Evolutionary conservation across 1,140 invertebrate genomes (phyloP).

Genomic region (Drosophila parabipectinata): DNA sequence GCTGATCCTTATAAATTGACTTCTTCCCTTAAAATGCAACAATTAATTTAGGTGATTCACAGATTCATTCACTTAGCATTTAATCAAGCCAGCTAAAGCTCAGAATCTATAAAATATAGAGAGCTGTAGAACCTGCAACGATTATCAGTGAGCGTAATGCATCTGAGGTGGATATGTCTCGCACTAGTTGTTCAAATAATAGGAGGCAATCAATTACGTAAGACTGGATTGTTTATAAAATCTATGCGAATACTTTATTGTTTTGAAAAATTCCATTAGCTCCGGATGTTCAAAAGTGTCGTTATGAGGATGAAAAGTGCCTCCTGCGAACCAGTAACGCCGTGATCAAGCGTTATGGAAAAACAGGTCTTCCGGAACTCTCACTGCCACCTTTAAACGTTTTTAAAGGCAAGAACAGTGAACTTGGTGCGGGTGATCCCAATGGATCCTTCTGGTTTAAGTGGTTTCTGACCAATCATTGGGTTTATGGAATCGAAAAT

Average conservation of each 20-base stretch:
- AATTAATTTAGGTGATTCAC: neutral
- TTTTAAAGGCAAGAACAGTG: neutral
- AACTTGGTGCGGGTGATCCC: neutral
- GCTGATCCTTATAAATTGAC: too few species aligned
- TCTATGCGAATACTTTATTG: neutral
- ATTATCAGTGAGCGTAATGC: slow-evolving; percentile 7
- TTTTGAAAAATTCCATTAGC: neutral
- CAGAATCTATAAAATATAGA: neutral
- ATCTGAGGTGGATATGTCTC: neutral
- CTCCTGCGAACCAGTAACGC: neutral
- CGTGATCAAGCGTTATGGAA: neutral
- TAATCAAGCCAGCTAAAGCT: neutral
- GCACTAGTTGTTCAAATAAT: neutral
- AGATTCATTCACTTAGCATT: neutral
- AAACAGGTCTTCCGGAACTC: neutral
- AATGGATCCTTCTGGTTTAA: neutral
- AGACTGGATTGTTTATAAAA: neutral
- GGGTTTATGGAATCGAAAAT: neutral
- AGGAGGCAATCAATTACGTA: neutral
- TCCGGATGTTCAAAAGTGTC: neutral
- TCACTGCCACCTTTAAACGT: neutral
- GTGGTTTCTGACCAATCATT: neutral
- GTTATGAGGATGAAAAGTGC: neutral
- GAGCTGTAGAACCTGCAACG: neutral
- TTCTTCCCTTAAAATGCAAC: neutral